Evolutionary conservation across 2,113 vertebrate species (phyloP).

Genomic region (Microtus oregoni): DNA sequence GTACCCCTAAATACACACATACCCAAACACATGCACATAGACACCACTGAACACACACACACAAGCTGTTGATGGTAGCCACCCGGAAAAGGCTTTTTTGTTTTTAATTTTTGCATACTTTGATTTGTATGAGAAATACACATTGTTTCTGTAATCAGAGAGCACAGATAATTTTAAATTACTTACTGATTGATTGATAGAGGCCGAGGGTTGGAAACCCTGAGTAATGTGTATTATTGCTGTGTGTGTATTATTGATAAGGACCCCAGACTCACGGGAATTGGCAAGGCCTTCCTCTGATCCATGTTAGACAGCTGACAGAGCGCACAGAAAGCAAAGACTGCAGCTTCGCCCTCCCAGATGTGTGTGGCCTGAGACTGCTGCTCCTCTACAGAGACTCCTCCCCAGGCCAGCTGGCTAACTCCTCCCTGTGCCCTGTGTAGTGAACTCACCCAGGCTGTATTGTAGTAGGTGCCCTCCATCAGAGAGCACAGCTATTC

Average conservation of each 20-base stretch:
- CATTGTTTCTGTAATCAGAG: slow-evolving; percentile 9
- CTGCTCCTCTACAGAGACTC: neutral
- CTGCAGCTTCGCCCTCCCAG: neutral
- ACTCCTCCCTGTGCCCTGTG: neutral
- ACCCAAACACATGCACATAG: too few species aligned
- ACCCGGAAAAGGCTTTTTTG: neutral
- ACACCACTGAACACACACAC: too few species aligned
- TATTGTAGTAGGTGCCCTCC: neutral
- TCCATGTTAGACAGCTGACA: neutral
- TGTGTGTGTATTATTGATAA: neutral
- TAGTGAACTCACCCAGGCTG: neutral
- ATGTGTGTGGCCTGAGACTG: neutral
- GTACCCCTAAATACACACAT: too few species aligned
- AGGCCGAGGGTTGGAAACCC: neutral
- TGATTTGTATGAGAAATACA: neutral
- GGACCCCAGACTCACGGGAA: neutral
- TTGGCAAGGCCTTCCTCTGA: neutral
- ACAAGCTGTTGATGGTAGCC: neutral
- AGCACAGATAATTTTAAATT: neutral
- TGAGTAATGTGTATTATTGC: too few species aligned
- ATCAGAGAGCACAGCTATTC: neutral
- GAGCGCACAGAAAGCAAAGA: neutral
- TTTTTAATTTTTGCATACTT: neutral
- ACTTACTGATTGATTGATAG: neutral
- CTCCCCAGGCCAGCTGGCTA: neutral